Base-by-base conservation (phyloP, 1,140 invertebrate species). In the Eufriesea mexicana region DNA sequence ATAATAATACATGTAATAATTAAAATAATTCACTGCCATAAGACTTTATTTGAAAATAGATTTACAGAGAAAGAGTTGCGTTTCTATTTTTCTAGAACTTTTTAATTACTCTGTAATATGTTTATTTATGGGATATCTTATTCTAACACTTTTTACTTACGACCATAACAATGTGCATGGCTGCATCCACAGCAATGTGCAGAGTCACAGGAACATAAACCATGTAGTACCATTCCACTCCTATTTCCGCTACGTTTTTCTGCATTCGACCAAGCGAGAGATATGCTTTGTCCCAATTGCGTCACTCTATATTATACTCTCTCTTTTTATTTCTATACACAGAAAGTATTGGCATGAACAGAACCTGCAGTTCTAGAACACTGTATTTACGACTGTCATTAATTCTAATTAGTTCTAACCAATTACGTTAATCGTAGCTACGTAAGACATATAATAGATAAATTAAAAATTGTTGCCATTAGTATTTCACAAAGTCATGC, bases 401-500 rank as follows among this genome's bases (percentile, higher is more conserved):
- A 8, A 61, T 61, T 61, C n/a, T 8, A 25, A n/a, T 59, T 25
- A 61, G n/a, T 61, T 35, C 35, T 35, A 35, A 35, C 35, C 35
- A 4, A 35, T 35, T 35, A 35, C 1, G 5, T 25, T 25, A 14
- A 2, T 25, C 5, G n/a, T 25, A 59, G n/a, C 23, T 59, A n/a
- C 12, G 6, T 14, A 6, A 12, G 0, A 16, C n/a, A n/a, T 35
- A 35, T 35, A n/a, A 25, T 14, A n/a, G 14, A 25, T 14, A 59
- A 59, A 12, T 5, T 25, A 5, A 12, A 25, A 25, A 14, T 2
- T 2, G n/a, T 0, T 6, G n/a, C 5, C n/a, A 14, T 25, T 25
- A 59, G 2, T 0, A 2, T 59, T n/a, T 59, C 10, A 5, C n/a
- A 12, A 59, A 59, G n/a, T 5, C 5, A 5, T 0, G 10, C 2